A percentile compares a stretch with the other conserved stretches of the same genome.
These are phyloP conservation scores for Acanthurus leucopareius DNA, from an alignment of 2,797 vertebrate species.

Conservation along the genomic window DNA sequence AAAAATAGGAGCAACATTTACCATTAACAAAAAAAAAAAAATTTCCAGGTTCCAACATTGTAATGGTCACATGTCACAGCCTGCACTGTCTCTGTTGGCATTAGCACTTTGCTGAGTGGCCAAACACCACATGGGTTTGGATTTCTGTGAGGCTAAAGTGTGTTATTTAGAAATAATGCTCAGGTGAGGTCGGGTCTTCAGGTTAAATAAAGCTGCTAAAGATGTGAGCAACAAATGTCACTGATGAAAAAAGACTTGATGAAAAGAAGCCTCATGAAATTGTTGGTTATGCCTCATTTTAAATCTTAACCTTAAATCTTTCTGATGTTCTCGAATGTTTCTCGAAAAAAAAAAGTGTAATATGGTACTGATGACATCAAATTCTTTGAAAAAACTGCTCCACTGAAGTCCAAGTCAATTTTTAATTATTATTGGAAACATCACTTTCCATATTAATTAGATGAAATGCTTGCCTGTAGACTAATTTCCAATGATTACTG, in stretches of 20 bases:
- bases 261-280: neutral
- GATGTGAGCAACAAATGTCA: neutral
- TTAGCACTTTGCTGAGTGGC: neutral
- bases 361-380: too few species aligned
- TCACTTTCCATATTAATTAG: neutral
- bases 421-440: neutral
- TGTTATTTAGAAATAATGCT: neutral
- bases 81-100: neutral
- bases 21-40: neutral
- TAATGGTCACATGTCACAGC: neutral
- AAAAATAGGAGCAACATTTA: neutral
- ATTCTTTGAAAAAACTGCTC: neutral
- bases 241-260: conserved; percentile 1
- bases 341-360: neutral
- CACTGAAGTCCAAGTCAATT: neutral
- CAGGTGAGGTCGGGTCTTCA: neutral
- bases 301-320: neutral
- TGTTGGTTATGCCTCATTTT: neutral
- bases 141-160: neutral
- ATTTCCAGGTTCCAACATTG: neutral
- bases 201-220: neutral
- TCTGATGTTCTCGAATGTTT: neutral
- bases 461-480: neutral
- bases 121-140: neutral
- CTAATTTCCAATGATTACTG: neutral